Percentiles rank a stretch among this genome's conserved stretches.
These are phyloP conservation scores for Dendrolimus kikuchii DNA, from an alignment of 1,140 invertebrate genomes.

Conservation along the genomic window DNA sequence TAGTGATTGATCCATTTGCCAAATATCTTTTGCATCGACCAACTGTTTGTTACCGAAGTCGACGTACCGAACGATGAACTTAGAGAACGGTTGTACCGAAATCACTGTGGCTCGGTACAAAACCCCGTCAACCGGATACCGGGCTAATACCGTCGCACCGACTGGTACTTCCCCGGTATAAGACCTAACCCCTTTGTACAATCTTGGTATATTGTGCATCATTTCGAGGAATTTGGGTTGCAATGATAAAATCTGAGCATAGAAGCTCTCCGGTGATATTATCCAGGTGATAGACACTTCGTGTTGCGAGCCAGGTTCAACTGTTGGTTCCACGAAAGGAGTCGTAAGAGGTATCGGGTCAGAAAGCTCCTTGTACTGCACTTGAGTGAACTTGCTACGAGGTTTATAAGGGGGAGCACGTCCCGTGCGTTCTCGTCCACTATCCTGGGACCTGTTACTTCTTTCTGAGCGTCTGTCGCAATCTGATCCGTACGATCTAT, in stretches of 20 bases:
- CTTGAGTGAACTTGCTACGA: conserved; percentile 39
- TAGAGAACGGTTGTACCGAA: conserved; percentile 68
- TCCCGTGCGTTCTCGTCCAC: conserved; percentile 26
- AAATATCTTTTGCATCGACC: conserved; percentile 76
- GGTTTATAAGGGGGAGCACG: conserved; percentile 37
- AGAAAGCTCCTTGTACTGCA: conserved; percentile 44
- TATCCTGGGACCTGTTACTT: conserved; percentile 40
- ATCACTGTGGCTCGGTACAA: conserved; percentile 79
- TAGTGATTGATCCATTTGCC: conserved; percentile 77
- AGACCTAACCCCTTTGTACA: conserved; percentile 74
- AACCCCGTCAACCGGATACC: conserved; percentile 78
- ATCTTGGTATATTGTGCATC: conserved; percentile 79
- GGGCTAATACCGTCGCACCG: conserved; percentile 77
- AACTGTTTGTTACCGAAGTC: conserved; percentile 82
- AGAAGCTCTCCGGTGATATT: conserved; percentile 77
- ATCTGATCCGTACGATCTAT: conserved; percentile 38
- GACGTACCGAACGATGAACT: conserved; percentile 78
- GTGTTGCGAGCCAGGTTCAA: conserved; percentile 48
- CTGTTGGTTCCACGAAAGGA: conserved; percentile 30
- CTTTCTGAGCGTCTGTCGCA: conserved; percentile 41
- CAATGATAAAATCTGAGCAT: conserved; percentile 74
- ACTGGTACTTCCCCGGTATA: conserved; percentile 56
- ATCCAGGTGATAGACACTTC: conserved; percentile 62
- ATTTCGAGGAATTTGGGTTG: conserved; percentile 74
- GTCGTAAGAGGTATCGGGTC: conserved; percentile 36